Conservation (phyloP, 92 coral and sea anemone species). For the Epizoanthus ramosus region DNA sequence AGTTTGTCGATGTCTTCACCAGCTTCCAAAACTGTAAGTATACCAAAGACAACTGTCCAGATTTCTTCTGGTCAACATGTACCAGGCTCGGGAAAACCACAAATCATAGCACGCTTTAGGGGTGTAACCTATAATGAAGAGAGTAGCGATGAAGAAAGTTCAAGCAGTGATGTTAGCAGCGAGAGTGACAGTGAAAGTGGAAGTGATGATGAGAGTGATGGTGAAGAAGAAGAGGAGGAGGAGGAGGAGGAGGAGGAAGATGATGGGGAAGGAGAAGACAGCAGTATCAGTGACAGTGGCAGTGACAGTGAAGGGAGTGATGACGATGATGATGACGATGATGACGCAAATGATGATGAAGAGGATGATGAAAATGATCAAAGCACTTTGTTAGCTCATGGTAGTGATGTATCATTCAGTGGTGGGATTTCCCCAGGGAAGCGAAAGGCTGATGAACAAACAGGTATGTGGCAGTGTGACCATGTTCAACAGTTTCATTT, state of each 20-base stretch:
- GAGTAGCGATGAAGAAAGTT: slow-evolving; percentile 93
- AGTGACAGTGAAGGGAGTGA: slow-evolving; percentile 81
- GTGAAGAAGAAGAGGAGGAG: slow-evolving; percentile 67
- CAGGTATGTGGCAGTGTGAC: slow-evolving; percentile 26
- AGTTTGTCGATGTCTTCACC: slow-evolving; percentile 17
- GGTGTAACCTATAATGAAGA: slow-evolving; percentile 76
- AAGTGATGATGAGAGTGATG: slow-evolving; percentile 81
- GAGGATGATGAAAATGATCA: slow-evolving; percentile 67
- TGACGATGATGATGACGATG: slow-evolving; percentile 68
- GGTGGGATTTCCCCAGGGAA: slow-evolving; percentile 59
- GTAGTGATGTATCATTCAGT: slow-evolving; percentile 58
- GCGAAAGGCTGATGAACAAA: slow-evolving; percentile 65
- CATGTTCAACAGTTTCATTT: neutral
- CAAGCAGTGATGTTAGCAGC: slow-evolving; percentile 80
- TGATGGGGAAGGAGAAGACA: slow-evolving; percentile 65
- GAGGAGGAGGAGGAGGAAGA: slow-evolving; percentile 56
- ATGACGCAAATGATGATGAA: slow-evolving; percentile 65
- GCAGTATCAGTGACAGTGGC: slow-evolving; percentile 77
- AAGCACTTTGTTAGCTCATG: slow-evolving; percentile 51
- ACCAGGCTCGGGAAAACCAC: slow-evolving; percentile 84
- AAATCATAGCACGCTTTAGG: slow-evolving; percentile 81
- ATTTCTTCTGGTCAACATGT: slow-evolving; percentile 53
- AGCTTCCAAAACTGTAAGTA: slow-evolving; percentile 10
- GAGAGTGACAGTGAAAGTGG: slow-evolving; percentile 82
- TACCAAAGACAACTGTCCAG: slow-evolving; percentile 46